A percentile compares a stretch with the other conserved stretches of the same genome.
These are phyloP conservation scores for Manacus vitellinus DNA, from an alignment of 2,113 vertebrate species.

Conservation along the genomic window DNA sequence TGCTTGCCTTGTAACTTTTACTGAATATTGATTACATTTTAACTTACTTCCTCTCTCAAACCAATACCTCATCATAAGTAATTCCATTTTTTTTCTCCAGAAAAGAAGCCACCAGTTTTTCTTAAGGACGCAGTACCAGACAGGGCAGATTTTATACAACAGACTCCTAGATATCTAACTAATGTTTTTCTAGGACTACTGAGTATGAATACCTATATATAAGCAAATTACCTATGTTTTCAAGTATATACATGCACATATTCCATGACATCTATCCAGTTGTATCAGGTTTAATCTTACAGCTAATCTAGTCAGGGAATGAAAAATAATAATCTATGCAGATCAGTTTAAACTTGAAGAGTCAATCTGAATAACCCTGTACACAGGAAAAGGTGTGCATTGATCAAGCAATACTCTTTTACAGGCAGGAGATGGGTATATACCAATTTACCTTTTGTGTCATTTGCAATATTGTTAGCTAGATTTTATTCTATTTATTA, in stretches of 20 bases:
- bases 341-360: slow-evolving; percentile 29
- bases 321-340: slow-evolving; percentile 26
- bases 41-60: background rate
- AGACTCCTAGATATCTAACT: background rate
- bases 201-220: background rate
- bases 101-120: background rate
- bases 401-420: slow-evolving; percentile 1
- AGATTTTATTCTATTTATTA: background rate
- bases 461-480: background rate
- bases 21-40: slow-evolving; percentile 14
- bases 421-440: background rate
- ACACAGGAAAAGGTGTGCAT: background rate
- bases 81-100: background rate
- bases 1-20: background rate
- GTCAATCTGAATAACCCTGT: background rate
- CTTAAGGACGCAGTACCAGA: background rate
- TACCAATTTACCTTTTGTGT: slow-evolving; percentile 8
- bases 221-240: background rate
- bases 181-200: background rate
- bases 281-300: background rate
- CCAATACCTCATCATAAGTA: background rate
- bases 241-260: background rate
- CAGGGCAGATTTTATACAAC: background rate
- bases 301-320: background rate
- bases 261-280: background rate